Base-by-base conservation (phyloP, 2,797 vertebrate species). In the Triplophysa bombifrons region DNA sequence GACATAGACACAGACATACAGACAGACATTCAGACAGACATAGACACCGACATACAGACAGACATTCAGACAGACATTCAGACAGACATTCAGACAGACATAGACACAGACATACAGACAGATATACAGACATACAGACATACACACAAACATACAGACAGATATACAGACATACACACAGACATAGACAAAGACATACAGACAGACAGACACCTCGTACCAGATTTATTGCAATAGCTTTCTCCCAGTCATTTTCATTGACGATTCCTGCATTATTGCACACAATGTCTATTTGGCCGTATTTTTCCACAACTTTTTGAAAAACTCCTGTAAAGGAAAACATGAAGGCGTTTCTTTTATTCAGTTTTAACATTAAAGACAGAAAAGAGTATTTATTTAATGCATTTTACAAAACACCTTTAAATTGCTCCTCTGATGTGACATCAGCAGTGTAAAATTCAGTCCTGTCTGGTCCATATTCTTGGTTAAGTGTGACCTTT, bases 261-360 rank as follows among this genome's bases (percentile, higher is more conserved):
- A 89, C 0, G 74, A 94, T 88, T 22, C 94, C 94, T 0, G 93
- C 93, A 1, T 94, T 95, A 89, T 95, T 95, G 88, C 90, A 93
- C 50, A 94, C 2, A 1, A 94, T 90, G 85, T 94, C 91, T 0
- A 94, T 69, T 48, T 68, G 87, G 44, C 92, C 90, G 2, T 93
- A 93, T 16, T 68, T 85, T 2, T 88, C 79, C 0, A 22, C 1
- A 0, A 88, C 79, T 86, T 89, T 91, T 85, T 90, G 83, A 53
- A 94, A 88, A 9, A 89, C 90, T 72, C 86, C 93, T 94, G 85
- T 56, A 48, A 80, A 5, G 2, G 55, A 76, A 22, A 78, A 61
- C 27, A 19, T 44, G 3, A 30, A 20, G 1, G 13, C 20, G 25
- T 4, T 2, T 46, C 38, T 41, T 4, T 41, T 11, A 41, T 41